Percentiles rank a stretch among this genome's conserved stretches.
Evolutionary conservation across 2,797 vertebrate species (phyloP).

Genomic region (Enteromius treurensis): DNA sequence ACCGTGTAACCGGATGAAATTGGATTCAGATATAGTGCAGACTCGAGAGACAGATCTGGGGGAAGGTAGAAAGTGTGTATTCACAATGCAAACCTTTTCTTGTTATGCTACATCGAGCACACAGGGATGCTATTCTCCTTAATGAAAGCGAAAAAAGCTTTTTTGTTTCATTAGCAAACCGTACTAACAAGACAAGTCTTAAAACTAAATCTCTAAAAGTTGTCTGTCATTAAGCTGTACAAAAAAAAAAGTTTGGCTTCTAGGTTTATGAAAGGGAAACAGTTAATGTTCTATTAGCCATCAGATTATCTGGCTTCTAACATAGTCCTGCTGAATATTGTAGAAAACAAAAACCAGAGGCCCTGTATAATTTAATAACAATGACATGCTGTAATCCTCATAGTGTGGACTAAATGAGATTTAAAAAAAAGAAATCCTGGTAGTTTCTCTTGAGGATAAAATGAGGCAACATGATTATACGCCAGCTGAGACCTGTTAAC

Average conservation of each 20-base stretch:
- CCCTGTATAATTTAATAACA: conserved; percentile 21
- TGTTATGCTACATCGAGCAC: background rate
- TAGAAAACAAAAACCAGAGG: conserved; percentile 18
- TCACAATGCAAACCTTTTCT: background rate
- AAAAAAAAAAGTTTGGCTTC: background rate
- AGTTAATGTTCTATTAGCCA: background rate
- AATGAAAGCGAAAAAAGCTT: background rate
- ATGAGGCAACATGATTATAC: background rate
- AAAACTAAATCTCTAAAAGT: background rate
- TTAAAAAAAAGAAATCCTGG: background rate
- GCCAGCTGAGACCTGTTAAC: background rate
- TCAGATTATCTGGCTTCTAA: conserved; percentile 1
- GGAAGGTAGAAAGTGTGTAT: background rate
- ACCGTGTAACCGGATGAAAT: background rate
- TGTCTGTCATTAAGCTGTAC: background rate
- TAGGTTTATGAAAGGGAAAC: background rate
- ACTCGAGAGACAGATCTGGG: background rate
- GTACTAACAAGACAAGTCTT: background rate
- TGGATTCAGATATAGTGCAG: background rate
- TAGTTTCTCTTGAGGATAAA: background rate
- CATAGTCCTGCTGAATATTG: conserved; percentile 5
- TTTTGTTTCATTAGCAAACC: background rate
- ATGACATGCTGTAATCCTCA: background rate
- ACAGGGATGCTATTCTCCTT: background rate
- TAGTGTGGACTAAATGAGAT: background rate